Conservation (phyloP, 1,140 invertebrate species). For the Helicoverpa zea region DNA sequence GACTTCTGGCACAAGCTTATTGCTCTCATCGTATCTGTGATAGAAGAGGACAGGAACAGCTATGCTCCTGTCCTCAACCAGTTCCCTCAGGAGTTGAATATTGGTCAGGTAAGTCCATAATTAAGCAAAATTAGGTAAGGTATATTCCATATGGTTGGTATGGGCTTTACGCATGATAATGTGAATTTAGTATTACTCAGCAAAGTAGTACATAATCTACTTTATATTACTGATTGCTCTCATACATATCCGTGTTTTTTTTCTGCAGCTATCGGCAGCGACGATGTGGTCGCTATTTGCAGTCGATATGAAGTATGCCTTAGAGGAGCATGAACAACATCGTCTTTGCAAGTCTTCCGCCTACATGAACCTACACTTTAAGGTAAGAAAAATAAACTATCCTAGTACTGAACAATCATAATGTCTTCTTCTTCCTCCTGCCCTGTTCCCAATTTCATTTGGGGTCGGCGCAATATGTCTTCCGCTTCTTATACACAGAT, state of each 20-base stretch:
- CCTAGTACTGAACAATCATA: no score
- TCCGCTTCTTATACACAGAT: no score
- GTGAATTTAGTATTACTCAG: no score
- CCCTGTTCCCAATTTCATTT: no score
- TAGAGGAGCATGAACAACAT: slow-evolving; percentile 99
- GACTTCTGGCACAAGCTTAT: slow-evolving; percentile 99
- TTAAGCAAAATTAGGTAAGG: no score
- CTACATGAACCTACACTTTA: slow-evolving; percentile 99
- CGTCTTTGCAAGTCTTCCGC: slow-evolving; percentile 98
- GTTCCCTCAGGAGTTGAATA: slow-evolving; percentile 97
- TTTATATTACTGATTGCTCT: neutral
- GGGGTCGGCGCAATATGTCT: no score
- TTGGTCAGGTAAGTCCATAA: slow-evolving; percentile 90
- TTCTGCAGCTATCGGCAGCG: slow-evolving; percentile 95
- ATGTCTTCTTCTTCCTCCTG: no score
- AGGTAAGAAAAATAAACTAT: no score
- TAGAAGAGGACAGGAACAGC: slow-evolving; percentile 99
- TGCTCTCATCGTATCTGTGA: slow-evolving; percentile 98
- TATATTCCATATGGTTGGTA: no score
- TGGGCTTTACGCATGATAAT: no score
- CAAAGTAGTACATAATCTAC: no score
- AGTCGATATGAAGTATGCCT: slow-evolving; percentile 98
- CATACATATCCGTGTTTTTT: neutral
- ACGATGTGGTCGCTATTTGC: slow-evolving; percentile 99
- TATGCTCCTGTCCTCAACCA: slow-evolving; percentile 99